phyloP scores from a whole-genome alignment of 2,797 vertebrate species.

The Aldrovandia affinis region DNA sequence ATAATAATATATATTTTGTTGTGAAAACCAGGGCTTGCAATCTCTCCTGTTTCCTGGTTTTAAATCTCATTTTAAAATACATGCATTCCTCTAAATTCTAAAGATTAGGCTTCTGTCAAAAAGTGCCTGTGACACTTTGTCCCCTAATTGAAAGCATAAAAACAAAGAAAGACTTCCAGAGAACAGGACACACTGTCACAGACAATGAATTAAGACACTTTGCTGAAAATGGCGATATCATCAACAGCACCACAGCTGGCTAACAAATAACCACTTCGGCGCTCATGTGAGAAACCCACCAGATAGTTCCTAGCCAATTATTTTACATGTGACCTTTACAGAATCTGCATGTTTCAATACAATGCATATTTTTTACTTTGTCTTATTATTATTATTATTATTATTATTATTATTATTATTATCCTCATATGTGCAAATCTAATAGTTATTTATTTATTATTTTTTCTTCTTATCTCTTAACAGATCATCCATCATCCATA shows the following conservation, averaged over 20 bases:
- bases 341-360: slow-evolving; percentile 1
- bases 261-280: neutral
- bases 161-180: neutral
- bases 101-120: neutral
- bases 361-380: slow-evolving; percentile 3
- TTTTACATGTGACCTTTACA: slow-evolving; percentile 2
- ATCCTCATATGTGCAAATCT: too few species aligned
- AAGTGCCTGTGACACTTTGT: neutral
- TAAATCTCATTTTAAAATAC: neutral
- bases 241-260: neutral
- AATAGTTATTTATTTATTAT: too few species aligned
- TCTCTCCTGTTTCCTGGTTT: neutral
- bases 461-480: too few species aligned
- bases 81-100: neutral
- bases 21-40: neutral
- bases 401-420: neutral
- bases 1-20: neutral
- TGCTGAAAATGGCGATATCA: neutral
- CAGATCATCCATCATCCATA: too few species aligned
- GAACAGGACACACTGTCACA: neutral
- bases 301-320: neutral
- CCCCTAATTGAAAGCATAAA: neutral
- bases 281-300: neutral
- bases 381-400: neutral
- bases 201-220: neutral